Evolutionary conservation across 2,113 vertebrate genomes (phyloP).

Genomic region (Athene cunicularia): DNA sequence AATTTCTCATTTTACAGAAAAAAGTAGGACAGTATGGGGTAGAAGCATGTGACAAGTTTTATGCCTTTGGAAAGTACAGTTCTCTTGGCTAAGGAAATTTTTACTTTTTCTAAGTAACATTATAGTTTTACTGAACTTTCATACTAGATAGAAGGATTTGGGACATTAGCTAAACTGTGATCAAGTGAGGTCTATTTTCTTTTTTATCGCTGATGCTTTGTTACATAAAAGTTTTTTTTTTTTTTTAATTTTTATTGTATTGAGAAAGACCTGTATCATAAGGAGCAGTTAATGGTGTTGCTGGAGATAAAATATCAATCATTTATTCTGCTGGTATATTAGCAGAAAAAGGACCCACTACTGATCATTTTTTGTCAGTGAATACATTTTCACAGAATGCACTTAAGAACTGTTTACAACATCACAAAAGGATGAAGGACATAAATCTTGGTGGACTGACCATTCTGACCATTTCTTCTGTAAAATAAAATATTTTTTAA

Average conservation of each 20-base stretch:
- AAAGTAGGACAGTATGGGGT: neutral
- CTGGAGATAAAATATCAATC: neutral
- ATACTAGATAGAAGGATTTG: neutral
- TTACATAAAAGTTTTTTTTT: neutral
- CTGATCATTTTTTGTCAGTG: neutral
- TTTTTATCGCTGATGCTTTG: neutral
- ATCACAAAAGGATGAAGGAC: neutral
- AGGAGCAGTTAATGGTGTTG: neutral
- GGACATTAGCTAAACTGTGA: neutral
- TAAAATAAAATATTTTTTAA: neutral
- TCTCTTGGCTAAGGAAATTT: neutral
- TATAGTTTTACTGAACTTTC: neutral
- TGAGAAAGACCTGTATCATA: rapidly evolving
- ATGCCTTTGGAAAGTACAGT: neutral
- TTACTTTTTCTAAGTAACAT: neutral
- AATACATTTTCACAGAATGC: neutral
- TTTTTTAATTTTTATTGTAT: too few relatives aligned
- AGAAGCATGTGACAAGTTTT: neutral
- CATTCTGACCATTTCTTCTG: neutral
- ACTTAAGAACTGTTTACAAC: neutral
- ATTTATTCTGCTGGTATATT: neutral
- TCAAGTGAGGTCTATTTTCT: neutral
- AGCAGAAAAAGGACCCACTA: neutral
- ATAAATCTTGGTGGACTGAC: neutral
- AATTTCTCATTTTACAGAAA: neutral